Base-by-base conservation (phyloP, 2,888 invertebrate genomes). In the Drosophila anceps region DNA sequence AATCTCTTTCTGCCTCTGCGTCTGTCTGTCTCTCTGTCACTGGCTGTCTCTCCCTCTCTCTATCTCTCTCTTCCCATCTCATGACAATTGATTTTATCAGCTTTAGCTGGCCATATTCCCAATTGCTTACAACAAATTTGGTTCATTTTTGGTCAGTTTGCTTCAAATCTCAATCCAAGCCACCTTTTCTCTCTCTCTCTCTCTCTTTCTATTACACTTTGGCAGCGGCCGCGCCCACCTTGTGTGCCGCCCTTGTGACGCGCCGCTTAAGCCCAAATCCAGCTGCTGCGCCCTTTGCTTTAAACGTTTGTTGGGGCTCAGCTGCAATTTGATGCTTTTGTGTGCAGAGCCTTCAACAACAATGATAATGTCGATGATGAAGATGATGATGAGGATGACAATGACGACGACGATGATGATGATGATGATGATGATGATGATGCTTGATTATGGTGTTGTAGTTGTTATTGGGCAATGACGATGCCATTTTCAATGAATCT, bases 321-420 rank as follows among this genome's bases (percentile, higher is more conserved):
- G 83, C 86, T 84, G 83, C 88, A 88, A 77, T 85, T 83, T 74
- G 77, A 68, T 67, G 88, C 83, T 82, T 85, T 80, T 80, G 88
- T 88, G 67, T 50, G 79, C 43, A 55, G 71, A 68, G 80, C 58
- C 67, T 67, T 79, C 58, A 50, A 58, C 71, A 77, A 77, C 75
- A 77, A 76, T 74, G 69, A 66, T 50, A 39, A 39, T 74, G 48
- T 4, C 60, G 61, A 37, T 73, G 43, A 18, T 62, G 24, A 3
- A 37, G 48, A 10, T 53, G 44, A 8, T 51, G 51, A 24, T 59
- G 27, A 9, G 39, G 35, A 7, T 37, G 39, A 10, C 50, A 41
- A 20, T 53, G 29, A 73, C 55, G 61, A 59, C 35, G 18, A n/a
- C 62, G 41, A 27, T 67, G 43, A n/a, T 55, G n/a, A 9, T 48